These are phyloP conservation scores for Cheilinus undulatus DNA, from an alignment of 2,113 vertebrate genomes.

Conservation along the genomic window DNA sequence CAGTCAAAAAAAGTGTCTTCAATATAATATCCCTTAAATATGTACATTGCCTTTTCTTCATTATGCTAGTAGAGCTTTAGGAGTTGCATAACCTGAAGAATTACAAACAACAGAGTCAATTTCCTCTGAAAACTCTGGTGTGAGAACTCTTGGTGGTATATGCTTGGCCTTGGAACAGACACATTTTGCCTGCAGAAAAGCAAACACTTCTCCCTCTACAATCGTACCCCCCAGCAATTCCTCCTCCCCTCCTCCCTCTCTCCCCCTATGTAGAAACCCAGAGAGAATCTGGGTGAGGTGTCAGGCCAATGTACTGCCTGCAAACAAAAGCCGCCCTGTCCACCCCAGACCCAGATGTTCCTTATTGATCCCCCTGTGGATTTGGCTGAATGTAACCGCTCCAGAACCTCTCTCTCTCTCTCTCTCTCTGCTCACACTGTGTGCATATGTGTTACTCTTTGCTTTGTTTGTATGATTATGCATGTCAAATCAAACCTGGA, in stretches of 20 bases:
- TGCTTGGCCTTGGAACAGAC: constrained; percentile 40
- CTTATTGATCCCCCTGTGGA: constrained; percentile 79
- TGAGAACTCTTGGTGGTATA: constrained; percentile 10
- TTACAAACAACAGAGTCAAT: not conserved
- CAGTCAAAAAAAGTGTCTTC: too few species aligned
- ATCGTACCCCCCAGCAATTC: constrained; percentile 39
- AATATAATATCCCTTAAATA: too few species aligned
- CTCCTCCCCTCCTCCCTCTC: constrained; percentile 35
- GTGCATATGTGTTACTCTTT: constrained; percentile 18
- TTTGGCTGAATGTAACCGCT: constrained; percentile 79
- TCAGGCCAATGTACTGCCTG: constrained; percentile 73
- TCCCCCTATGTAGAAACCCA: constrained; percentile 61
- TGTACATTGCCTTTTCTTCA: not conserved
- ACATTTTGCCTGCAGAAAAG: constrained; percentile 61
- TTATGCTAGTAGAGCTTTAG: not conserved
- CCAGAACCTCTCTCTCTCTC: constrained; percentile 33
- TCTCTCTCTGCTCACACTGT: constrained; percentile 28
- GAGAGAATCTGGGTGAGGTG: constrained; percentile 74
- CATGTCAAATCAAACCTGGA: constrained; percentile 41
- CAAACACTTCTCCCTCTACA: constrained; percentile 59
- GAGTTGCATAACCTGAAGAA: constrained; percentile 8
- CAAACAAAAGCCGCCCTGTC: constrained; percentile 79
- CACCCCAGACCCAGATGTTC: constrained; percentile 82
- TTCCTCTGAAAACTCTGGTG: constrained; percentile 22
- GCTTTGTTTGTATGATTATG: constrained; percentile 28